Percentiles rank a stretch among this genome's conserved stretches.
Conservation (phyloP, 2,888 invertebrate genomes). For the Tenthredo distinguenda region DNA sequence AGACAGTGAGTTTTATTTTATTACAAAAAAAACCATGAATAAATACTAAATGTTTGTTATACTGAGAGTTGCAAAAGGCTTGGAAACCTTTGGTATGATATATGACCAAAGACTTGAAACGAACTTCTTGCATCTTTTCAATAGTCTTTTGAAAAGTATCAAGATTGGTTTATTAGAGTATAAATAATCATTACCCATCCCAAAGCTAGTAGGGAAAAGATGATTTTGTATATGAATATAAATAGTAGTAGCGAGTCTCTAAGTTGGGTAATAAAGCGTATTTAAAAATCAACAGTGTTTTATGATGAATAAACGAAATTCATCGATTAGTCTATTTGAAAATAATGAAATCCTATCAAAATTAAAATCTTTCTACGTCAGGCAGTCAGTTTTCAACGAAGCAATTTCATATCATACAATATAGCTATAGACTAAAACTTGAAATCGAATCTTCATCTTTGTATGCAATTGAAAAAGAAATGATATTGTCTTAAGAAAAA, state of each 20-base stretch:
- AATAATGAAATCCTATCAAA: constrained; percentile 25
- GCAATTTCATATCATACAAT: constrained; percentile 8
- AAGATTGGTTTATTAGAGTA: background rate
- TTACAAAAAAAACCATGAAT: background rate
- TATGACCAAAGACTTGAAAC: background rate
- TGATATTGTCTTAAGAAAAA: background rate
- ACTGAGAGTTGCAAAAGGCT: background rate
- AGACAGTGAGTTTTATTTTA: background rate
- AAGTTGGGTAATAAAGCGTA: constrained; percentile 22
- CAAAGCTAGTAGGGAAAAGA: constrained; percentile 7
- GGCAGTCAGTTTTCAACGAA: background rate
- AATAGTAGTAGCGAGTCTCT: constrained; percentile 15
- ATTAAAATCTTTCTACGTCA: background rate
- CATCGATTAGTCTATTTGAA: background rate
- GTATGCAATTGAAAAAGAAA: background rate
- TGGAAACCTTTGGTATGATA: background rate
- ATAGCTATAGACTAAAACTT: background rate
- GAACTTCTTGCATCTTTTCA: background rate
- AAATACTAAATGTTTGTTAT: constrained; percentile 30
- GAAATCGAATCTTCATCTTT: background rate
- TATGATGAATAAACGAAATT: background rate
- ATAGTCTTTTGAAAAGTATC: background rate
- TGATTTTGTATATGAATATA: constrained; percentile 1
- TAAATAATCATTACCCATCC: constrained; percentile 17
- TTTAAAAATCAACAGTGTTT: constrained; percentile 8